Evolutionary conservation across 23 tunicate genomes (phyloP).

Genomic region (Ciona savignyi): DNA sequence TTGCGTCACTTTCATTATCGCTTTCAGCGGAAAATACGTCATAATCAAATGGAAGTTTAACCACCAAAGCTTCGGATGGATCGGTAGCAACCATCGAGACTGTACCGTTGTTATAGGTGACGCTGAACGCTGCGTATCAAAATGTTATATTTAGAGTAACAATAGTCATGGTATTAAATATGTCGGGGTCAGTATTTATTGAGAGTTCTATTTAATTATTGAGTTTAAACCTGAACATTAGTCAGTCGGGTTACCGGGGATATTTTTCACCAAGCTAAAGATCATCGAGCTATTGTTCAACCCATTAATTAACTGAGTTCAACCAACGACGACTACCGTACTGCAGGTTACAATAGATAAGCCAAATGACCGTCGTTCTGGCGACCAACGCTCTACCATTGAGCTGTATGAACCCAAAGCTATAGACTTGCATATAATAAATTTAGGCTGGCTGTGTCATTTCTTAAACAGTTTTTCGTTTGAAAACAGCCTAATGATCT

Average conservation of each 20-base stretch:
- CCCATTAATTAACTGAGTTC: too few relatives aligned
- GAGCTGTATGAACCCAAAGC: too few relatives aligned
- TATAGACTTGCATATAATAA: too few relatives aligned
- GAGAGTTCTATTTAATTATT: neutral
- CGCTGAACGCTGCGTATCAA: slow-evolving; percentile 27
- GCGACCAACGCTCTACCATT: too few relatives aligned
- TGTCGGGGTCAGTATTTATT: neutral
- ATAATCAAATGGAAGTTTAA: slow-evolving; percentile 29
- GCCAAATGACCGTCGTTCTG: too few relatives aligned
- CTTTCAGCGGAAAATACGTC: slow-evolving; percentile 57
- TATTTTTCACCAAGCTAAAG: too few relatives aligned
- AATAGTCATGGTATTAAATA: neutral
- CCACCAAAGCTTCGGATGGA: slow-evolving; percentile 52
- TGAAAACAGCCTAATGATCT: too few relatives aligned
- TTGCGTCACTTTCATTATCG: slow-evolving; percentile 5
- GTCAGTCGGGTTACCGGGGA: too few relatives aligned
- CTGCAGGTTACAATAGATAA: too few relatives aligned
- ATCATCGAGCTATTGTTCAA: neutral
- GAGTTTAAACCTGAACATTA: neutral
- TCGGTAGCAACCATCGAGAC: slow-evolving; percentile 42
- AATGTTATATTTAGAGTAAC: neutral
- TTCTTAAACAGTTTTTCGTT: too few relatives aligned
- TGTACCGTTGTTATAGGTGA: slow-evolving; percentile 91
- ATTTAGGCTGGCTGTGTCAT: too few relatives aligned
- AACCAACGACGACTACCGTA: too few relatives aligned